Conservation (phyloP, 2,797 vertebrate species). For the Artibeus lituratus region DNA sequence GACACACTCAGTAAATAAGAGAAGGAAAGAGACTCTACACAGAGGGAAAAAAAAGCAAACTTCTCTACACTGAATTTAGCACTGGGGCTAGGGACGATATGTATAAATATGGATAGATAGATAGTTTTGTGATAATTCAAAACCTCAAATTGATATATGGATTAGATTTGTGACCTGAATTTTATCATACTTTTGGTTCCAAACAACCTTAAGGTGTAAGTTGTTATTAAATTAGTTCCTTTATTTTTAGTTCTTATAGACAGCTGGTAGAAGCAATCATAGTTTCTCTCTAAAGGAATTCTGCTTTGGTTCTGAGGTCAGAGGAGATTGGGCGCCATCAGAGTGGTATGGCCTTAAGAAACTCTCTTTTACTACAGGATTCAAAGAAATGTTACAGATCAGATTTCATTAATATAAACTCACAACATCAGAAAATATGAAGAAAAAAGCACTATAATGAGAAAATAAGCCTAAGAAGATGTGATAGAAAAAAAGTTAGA, state of each 20-base stretch:
- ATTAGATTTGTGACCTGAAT: neutral
- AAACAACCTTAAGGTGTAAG: neutral
- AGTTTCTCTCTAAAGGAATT: neutral
- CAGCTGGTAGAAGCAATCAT: neutral
- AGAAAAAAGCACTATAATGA: neutral
- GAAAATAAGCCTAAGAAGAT: neutral
- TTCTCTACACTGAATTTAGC: neutral
- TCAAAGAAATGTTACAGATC: neutral
- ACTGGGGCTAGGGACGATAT: rapidly evolving
- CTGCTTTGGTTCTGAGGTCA: neutral
- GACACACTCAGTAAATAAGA: neutral
- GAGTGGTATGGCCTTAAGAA: neutral
- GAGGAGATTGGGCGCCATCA: too few species aligned
- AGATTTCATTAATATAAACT: neutral
- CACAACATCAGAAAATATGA: neutral
- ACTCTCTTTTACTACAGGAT: neutral
- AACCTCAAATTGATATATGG: neutral
- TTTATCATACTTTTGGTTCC: neutral
- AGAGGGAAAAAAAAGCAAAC: neutral
- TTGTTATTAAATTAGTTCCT: neutral
- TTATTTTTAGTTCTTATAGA: neutral
- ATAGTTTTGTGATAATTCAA: neutral
- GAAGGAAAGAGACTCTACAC: neutral
- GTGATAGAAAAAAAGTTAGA: neutral
- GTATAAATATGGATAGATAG: neutral